phyloP scores from a whole-genome alignment of 2,113 vertebrate species.

The Elachura formosa region DNA sequence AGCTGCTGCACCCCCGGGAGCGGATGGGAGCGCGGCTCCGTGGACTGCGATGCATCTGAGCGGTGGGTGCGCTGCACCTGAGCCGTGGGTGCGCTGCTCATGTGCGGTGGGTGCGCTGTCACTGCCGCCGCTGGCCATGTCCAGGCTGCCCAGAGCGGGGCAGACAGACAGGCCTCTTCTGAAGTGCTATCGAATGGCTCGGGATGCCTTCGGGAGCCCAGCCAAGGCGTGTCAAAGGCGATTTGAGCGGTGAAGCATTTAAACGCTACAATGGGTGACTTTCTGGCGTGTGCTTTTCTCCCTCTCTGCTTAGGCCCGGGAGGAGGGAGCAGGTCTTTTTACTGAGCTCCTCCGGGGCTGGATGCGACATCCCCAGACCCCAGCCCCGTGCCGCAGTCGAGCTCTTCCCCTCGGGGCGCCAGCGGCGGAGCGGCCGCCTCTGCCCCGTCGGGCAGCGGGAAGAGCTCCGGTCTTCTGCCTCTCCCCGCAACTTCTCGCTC shows the following conservation, averaged over 20 bases:
- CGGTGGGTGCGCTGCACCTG: neutral
- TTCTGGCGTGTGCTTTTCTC: neutral
- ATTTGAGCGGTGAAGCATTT: conserved; percentile 19
- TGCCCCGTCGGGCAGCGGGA: neutral
- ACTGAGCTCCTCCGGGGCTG: neutral
- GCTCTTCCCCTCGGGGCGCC: neutral
- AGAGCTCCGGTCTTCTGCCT: neutral
- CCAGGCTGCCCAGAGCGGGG: neutral
- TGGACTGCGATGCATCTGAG: neutral
- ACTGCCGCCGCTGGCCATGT: neutral
- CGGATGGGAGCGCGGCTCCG: neutral
- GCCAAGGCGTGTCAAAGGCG: conserved; percentile 53
- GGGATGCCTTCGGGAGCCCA: conserved; percentile 15
- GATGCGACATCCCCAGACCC: neutral
- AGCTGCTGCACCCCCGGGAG: neutral
- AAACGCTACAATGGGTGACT: conserved; percentile 5
- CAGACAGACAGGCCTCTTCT: neutral
- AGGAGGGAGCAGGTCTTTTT: neutral
- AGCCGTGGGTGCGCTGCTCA: neutral
- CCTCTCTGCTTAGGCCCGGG: neutral
- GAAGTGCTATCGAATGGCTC: conserved; percentile 7
- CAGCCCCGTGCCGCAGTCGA: neutral
- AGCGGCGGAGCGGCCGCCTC: neutral
- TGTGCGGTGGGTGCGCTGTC: neutral
- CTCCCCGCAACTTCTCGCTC: neutral